These are phyloP conservation scores for Drosophila incognita DNA, from an alignment of 2,888 invertebrate genomes.

Conservation along the genomic window DNA sequence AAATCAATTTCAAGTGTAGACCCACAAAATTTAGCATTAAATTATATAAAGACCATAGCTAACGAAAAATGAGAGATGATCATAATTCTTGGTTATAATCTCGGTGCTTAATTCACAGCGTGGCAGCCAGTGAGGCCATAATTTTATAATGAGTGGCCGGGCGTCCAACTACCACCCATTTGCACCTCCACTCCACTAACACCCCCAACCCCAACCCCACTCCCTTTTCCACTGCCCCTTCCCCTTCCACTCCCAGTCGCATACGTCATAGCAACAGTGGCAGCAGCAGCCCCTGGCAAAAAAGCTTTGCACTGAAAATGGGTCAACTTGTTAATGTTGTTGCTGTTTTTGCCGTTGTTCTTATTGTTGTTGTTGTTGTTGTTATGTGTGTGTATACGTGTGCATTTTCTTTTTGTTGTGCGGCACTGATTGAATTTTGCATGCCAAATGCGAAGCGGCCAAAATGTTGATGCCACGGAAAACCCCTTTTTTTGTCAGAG, in stretches of 20 bases:
- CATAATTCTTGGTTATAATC: slow-evolving; percentile 19
- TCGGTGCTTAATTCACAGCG: slow-evolving; percentile 29
- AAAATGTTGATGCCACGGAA: slow-evolving; percentile 23
- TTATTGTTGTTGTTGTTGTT: slow-evolving; percentile 21
- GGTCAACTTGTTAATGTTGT: slow-evolving; percentile 60
- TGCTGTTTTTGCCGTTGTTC: slow-evolving; percentile 34
- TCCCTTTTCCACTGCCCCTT: background rate
- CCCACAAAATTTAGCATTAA: background rate
- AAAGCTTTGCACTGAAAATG: slow-evolving; percentile 77
- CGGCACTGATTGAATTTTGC: slow-evolving; percentile 76
- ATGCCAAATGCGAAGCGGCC: slow-evolving; percentile 64
- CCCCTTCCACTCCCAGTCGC: slow-evolving; percentile 38
- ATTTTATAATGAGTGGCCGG: slow-evolving; percentile 73
- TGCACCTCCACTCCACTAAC: background rate
- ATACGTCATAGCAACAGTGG: slow-evolving; percentile 65
- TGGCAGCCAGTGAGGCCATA: slow-evolving; percentile 65
- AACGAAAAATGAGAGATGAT: slow-evolving; percentile 10
- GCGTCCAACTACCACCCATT: slow-evolving; percentile 11
- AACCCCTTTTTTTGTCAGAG: slow-evolving; percentile 36
- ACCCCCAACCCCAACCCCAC: background rate
- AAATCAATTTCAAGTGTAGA: slow-evolving; percentile 7
- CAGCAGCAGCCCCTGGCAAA: slow-evolving; percentile 67
- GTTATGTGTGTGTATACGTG: slow-evolving; percentile 33
- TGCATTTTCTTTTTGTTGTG: slow-evolving; percentile 40
- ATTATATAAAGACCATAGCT: background rate